phyloP scores from a whole-genome alignment of 2,113 vertebrate genomes.

The Poecilia latipinna region DNA sequence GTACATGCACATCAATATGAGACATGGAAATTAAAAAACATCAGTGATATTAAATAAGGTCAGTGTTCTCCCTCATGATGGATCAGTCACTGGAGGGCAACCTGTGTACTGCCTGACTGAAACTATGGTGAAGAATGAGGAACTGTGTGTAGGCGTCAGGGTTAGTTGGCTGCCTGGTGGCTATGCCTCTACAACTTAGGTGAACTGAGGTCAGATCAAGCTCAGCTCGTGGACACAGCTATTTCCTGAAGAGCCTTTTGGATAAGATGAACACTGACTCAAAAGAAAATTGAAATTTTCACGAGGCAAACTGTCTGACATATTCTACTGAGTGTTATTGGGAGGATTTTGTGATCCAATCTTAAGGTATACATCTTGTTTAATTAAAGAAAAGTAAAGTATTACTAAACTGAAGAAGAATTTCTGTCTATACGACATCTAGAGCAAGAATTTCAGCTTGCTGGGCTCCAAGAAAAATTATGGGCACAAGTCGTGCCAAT shows the following conservation, averaged over 20 bases:
- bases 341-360: background rate
- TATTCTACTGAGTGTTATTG: background rate
- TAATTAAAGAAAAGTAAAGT: background rate
- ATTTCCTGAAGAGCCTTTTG: conserved; percentile 33
- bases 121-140: conserved; percentile 39
- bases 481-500: background rate
- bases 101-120: background rate
- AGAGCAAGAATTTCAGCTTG: background rate
- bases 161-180: conserved; percentile 12
- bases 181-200: background rate
- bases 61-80: conserved; percentile 35
- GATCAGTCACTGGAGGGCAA: conserved; percentile 35
- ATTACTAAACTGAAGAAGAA: background rate
- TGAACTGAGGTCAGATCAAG: conserved; percentile 36
- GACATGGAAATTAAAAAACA: conserved; percentile 33
- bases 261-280: conserved; percentile 20
- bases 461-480: background rate
- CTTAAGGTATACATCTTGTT: no score
- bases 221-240: conserved; percentile 19
- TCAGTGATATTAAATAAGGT: conserved; percentile 39
- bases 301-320: no score
- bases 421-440: background rate
- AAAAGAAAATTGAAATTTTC: background rate
- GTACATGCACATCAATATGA: conserved; percentile 39
- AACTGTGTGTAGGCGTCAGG: conserved; percentile 24